Conservation (phyloP, 2,797 vertebrate genomes). For the Notolepis coatsorum region DNA sequence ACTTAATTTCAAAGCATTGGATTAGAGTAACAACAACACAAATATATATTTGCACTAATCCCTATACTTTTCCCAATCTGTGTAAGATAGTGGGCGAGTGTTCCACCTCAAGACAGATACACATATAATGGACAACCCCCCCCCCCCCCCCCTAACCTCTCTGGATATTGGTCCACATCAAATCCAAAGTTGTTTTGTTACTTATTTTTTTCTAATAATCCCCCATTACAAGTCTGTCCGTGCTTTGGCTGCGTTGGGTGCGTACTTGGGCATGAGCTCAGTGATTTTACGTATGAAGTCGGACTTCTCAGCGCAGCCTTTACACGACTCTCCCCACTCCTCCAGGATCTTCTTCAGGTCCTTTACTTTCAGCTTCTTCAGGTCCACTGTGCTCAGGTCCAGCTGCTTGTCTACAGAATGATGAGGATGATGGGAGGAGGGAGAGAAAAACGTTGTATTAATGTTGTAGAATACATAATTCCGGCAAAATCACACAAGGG, state of each 20-base stretch:
- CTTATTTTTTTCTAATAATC: background rate
- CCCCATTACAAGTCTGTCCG: slow-evolving; percentile 88
- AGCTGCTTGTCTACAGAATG: slow-evolving; percentile 90
- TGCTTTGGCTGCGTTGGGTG: slow-evolving; percentile 89
- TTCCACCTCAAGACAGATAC: slow-evolving; percentile 9
- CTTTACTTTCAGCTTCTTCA: slow-evolving; percentile 96
- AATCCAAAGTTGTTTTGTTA: slow-evolving; percentile 32
- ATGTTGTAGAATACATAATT: too few species aligned
- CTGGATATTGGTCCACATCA: slow-evolving; percentile 21
- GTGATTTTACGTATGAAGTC: slow-evolving; percentile 97
- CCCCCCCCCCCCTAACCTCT: background rate
- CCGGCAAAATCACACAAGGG: background rate
- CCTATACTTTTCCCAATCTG: slow-evolving; percentile 20
- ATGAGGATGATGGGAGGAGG: too few species aligned
- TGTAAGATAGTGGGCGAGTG: slow-evolving; percentile 1
- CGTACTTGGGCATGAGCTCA: slow-evolving; percentile 97
- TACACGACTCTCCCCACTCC: slow-evolving; percentile 96
- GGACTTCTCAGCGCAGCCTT: slow-evolving; percentile 95
- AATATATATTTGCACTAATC: background rate
- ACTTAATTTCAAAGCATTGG: slow-evolving; percentile 1
- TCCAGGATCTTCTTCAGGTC: slow-evolving; percentile 97
- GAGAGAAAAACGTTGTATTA: background rate
- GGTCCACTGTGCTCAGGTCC: slow-evolving; percentile 92
- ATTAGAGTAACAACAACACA: background rate
- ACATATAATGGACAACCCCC: slow-evolving; percentile 3